Evolutionary conservation across 1,140 invertebrate genomes (phyloP), one percentile per base, ranked within the genome.

Genomic region (Dryas iulia): DNA sequence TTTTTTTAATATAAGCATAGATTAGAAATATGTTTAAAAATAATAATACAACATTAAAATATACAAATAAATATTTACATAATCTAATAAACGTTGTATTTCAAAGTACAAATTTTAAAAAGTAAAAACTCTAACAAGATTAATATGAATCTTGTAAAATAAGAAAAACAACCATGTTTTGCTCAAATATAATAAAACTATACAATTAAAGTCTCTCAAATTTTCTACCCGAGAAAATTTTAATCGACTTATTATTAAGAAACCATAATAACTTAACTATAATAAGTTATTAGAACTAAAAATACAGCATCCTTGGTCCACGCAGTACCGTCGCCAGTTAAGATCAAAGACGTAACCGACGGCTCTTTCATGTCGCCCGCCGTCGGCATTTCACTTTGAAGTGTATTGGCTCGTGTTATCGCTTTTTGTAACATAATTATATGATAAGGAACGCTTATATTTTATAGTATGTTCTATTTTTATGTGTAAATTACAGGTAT

Each of bases 331-430:
- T 82, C 83, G 82, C 82, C 76, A n/a, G 7, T 21, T 21, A 69
- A 79, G 66, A 74, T 82, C 73, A 80, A 83, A 81, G 74, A 69
- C 69, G 59, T 59, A 67, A 47, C 77, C 81, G 80, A 56, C 79
- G 79, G 78, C 69, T 35, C 82, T 83, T 86, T 85, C 72, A 87
- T 80, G 59, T 79, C 74, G 59, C 73, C 75, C 73, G 70, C 83
- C 85, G 85, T 74, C 85, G 85, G 85, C 76, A 78, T 79, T 71
- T 53, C 35, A 62, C 77, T 83, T 83, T 82, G 77, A 80, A 82
- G 75, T 84, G 71, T 59, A 66, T 75, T 71, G 70, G 52, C 56
- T 63, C 72, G 47, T 77, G 73, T 58, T 69, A 73, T 72, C 73
- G 66, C 73, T 82, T 79, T 80, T 82, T 80, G 71, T 78, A 72